Evolutionary conservation across 1,140 invertebrate species (phyloP).

Genomic region (Leptinotarsa lineolata): DNA sequence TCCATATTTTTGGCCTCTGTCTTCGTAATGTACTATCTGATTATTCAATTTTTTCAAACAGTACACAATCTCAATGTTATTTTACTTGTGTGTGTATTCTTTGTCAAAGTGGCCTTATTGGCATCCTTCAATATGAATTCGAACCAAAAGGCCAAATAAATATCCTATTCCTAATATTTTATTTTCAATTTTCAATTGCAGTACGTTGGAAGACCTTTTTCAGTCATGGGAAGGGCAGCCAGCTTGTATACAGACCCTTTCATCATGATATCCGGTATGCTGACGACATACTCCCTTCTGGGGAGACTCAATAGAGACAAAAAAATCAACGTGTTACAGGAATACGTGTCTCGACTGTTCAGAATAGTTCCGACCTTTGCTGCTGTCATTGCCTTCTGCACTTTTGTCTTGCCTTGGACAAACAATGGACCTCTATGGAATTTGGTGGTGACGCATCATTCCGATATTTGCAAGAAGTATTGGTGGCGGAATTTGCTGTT

Average conservation of each 20-base stretch:
- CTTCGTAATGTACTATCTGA: no score
- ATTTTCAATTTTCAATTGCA: conserved; percentile 46
- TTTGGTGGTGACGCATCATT: conserved; percentile 64
- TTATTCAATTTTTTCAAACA: no score
- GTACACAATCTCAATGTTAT: no score
- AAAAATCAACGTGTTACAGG: conserved; percentile 63
- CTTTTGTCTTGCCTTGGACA: conserved; percentile 65
- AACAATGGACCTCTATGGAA: conserved; percentile 67
- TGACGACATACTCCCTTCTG: conserved; percentile 69
- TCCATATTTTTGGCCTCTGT: no score
- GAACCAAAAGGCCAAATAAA: no score
- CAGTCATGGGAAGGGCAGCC: conserved; percentile 71
- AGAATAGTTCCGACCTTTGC: conserved; percentile 65
- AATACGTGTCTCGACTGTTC: conserved; percentile 66
- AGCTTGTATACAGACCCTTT: conserved; percentile 79
- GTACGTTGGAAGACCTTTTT: conserved; percentile 71
- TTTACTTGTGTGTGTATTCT: no score
- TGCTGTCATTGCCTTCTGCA: conserved; percentile 67
- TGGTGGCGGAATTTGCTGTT: conserved; percentile 68
- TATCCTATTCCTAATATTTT: no score
- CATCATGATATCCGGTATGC: conserved; percentile 73
- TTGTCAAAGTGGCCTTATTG: no score
- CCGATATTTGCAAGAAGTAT: conserved; percentile 63
- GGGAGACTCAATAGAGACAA: conserved; percentile 63
- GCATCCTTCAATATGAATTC: no score